phyloP scores from a whole-genome alignment of 2,888 invertebrate species.

The Eilema sororculum region DNA sequence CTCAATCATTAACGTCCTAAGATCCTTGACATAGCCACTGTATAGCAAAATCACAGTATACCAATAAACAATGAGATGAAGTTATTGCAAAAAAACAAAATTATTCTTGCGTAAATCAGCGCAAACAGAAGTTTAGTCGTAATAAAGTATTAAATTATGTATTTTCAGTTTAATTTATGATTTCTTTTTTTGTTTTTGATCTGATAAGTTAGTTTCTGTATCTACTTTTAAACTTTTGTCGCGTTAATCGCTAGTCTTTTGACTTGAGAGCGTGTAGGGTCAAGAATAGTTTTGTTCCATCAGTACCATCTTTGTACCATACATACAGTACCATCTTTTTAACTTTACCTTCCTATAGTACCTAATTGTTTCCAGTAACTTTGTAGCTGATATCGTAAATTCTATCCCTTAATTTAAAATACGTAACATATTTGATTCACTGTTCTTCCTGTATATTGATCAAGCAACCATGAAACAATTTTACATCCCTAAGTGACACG shows the following conservation, averaged over 20 bases:
- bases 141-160: not conserved
- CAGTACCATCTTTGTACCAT: no score
- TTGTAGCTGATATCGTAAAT: not conserved
- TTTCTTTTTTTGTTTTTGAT: not conserved
- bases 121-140: not conserved
- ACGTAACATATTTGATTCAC: not conserved
- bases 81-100: not conserved
- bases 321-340: not conserved
- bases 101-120: not conserved
- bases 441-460: constrained; percentile 9
- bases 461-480: constrained; percentile 50
- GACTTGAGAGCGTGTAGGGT: not conserved
- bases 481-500: constrained; percentile 50
- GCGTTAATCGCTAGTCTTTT: not conserved
- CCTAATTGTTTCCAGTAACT: no score
- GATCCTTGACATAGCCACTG: constrained; percentile 42
- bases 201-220: not conserved
- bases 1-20: constrained; percentile 54
- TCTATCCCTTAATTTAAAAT: not conserved
- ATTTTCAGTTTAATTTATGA: not conserved
- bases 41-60: constrained; percentile 4
- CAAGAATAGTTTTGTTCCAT: not conserved
- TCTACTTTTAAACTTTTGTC: not conserved
- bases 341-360: not conserved
- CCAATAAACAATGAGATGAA: not conserved